phyloP scores from a whole-genome alignment of 2,797 vertebrate species.

The Anguilla marmorata region DNA sequence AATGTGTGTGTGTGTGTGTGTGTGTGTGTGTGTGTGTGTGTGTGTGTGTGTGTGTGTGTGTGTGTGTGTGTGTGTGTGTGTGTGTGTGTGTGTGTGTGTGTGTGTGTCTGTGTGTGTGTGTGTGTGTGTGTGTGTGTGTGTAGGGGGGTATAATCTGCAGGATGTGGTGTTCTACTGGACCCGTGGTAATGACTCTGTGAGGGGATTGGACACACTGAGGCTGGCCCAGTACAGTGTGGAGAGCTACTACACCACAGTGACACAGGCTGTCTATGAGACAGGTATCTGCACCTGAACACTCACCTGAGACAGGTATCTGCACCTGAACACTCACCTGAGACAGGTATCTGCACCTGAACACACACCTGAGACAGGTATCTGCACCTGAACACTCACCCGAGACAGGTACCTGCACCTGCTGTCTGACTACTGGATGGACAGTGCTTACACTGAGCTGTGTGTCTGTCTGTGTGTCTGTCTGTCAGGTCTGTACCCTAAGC shows the following conservation, averaged over 20 bases:
- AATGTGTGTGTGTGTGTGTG: neutral
- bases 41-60: neutral
- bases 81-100: constrained; percentile 14
- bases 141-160: constrained; percentile 71
- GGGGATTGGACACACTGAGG: constrained; percentile 60
- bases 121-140: constrained; percentile 28
- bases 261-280: constrained; percentile 68
- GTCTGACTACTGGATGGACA: too few relatives aligned
- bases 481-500: constrained; percentile 21
- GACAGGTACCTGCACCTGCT: neutral
- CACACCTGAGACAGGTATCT: neutral
- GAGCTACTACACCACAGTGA: constrained; percentile 64
- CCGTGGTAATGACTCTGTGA: constrained; percentile 69
- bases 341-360: neutral
- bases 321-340: neutral
- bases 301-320: neutral
- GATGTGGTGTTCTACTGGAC: constrained; percentile 73
- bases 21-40: constrained; percentile 19
- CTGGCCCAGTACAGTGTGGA: constrained; percentile 69
- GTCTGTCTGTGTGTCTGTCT: neutral
- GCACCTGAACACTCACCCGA: neutral
- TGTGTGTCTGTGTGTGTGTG: neutral
- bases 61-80: neutral
- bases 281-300: constrained; percentile 24
- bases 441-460: neutral